phyloP scores from a whole-genome alignment of 2,797 vertebrate genomes.

The Mus minutoides region DNA sequence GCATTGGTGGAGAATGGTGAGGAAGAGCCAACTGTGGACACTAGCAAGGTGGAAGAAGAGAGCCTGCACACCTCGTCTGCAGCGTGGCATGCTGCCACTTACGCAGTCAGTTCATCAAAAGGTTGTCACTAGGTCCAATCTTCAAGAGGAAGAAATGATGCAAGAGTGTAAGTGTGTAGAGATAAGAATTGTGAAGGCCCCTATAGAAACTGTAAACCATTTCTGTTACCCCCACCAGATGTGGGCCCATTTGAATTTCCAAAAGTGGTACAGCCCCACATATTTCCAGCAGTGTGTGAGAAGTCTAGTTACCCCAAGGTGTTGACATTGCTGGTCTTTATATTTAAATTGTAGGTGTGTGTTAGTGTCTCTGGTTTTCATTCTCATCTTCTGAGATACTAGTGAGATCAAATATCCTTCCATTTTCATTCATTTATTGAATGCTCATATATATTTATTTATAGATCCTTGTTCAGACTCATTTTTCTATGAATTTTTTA shows the following conservation, averaged over 20 bases:
- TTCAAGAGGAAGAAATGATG: background rate
- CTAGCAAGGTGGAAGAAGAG: background rate
- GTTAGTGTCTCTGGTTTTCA: background rate
- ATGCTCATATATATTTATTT: background rate
- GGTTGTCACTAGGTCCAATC: background rate
- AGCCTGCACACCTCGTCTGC: background rate
- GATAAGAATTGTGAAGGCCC: background rate
- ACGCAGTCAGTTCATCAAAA: background rate
- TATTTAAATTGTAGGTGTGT: background rate
- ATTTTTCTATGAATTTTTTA: background rate
- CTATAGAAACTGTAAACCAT: background rate
- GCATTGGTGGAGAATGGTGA: background rate
- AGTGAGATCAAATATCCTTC: background rate
- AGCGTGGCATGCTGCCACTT: background rate
- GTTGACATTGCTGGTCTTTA: background rate
- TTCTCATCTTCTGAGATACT: background rate
- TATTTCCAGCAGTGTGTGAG: background rate
- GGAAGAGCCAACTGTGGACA: background rate
- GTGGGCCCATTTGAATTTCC: background rate
- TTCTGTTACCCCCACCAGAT: background rate
- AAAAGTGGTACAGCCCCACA: background rate
- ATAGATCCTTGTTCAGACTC: background rate
- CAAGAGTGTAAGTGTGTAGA: background rate
- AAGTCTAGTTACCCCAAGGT: background rate
- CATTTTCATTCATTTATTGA: background rate